phyloP scores from a whole-genome alignment of 2,797 vertebrate species.

The Botia almorhae region DNA sequence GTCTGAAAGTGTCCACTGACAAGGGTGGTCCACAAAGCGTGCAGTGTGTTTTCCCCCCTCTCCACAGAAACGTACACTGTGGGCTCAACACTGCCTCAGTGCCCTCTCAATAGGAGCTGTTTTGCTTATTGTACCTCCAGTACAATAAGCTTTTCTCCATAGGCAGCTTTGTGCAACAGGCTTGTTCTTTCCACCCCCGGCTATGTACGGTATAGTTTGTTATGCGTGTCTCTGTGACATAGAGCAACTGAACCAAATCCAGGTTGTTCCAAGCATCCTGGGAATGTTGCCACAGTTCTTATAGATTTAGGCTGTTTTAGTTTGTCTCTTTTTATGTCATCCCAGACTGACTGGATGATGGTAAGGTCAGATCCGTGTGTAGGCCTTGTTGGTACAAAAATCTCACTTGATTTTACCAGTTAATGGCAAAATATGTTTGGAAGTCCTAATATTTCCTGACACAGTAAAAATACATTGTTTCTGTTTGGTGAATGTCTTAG shows the following conservation, averaged over 20 bases:
- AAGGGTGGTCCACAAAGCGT: slow-evolving; percentile 76
- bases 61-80: slow-evolving; percentile 78
- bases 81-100: slow-evolving; percentile 81
- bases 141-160: slow-evolving; percentile 83
- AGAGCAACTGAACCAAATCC: not conserved
- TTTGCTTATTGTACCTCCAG: slow-evolving; percentile 84
- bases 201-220: slow-evolving; percentile 29
- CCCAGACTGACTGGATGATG: not conserved
- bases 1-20: slow-evolving; percentile 56
- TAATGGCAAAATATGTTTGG: not conserved
- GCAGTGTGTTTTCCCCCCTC: slow-evolving; percentile 75
- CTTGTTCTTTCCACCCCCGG: not conserved
- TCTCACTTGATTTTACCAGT: not conserved
- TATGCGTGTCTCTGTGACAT: not conserved
- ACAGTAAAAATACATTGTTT: no score
- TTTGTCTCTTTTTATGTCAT: not conserved
- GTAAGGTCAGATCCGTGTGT: not conserved
- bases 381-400: not conserved
- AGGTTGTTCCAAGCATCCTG: no score
- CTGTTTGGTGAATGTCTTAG: no score
- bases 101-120: slow-evolving; percentile 82
- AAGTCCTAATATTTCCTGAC: no score
- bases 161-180: slow-evolving; percentile 8
- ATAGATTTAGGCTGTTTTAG: not conserved
- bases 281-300: not conserved